Evolutionary conservation across 2,888 invertebrate species (phyloP).

Genomic region (Acronicta aceris): DNA sequence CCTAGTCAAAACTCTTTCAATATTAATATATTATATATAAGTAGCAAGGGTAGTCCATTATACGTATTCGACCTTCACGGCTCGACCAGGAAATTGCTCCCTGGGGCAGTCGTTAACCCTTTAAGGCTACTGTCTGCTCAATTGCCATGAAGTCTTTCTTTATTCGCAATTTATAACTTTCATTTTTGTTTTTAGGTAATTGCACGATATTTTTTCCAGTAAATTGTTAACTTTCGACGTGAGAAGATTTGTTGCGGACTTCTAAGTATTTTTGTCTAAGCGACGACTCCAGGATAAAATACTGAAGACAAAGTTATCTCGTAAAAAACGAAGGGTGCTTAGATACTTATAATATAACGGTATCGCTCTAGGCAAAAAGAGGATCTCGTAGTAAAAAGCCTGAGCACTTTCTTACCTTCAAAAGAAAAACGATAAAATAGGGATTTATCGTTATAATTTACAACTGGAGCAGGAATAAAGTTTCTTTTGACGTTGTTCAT

Average conservation of each 20-base stretch:
- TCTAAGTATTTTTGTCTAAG: neutral
- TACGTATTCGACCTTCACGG: constrained; percentile 59
- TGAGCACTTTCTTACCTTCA: constrained; percentile 36
- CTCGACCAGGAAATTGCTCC: constrained; percentile 69
- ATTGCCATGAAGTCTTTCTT: constrained; percentile 31
- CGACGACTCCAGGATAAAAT: neutral
- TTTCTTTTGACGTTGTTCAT: constrained; percentile 31
- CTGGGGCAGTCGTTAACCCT: constrained; percentile 67
- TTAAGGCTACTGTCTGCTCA: constrained; percentile 56
- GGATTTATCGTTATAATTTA: constrained; percentile 53
- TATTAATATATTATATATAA: constrained; percentile 30
- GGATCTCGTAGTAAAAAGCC: constrained; percentile 25
- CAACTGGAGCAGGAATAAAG: constrained; percentile 20
- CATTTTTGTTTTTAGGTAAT: constrained; percentile 1
- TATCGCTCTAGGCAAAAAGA: constrained; percentile 21
- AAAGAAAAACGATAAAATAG: constrained; percentile 50
- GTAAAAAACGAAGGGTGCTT: constrained; percentile 21
- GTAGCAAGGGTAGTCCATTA: constrained; percentile 47
- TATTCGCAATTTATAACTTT: constrained; percentile 25
- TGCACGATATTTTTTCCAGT: no score
- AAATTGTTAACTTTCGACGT: no score
- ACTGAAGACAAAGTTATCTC: constrained; percentile 12
- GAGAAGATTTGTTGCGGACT: no score
- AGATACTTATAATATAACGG: constrained; percentile 17
- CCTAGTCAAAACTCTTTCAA: constrained; percentile 26